phyloP scores from a whole-genome alignment of 2,797 vertebrate species.

The Trachurus trachurus region DNA sequence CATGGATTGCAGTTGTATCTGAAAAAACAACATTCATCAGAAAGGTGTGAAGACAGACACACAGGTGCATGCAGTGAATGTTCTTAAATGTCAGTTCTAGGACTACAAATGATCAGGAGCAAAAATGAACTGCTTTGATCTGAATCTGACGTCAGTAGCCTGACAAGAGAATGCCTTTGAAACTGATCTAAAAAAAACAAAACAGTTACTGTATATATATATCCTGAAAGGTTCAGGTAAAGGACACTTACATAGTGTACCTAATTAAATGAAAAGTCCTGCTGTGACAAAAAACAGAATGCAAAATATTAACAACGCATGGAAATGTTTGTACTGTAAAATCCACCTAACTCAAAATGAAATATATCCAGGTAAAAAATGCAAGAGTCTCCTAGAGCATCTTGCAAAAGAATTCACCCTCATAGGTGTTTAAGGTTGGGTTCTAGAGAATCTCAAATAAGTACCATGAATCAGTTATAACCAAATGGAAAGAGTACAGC shows the following conservation, averaged over 20 bases:
- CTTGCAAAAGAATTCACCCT: too few relatives aligned
- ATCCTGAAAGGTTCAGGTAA: constrained; percentile 4
- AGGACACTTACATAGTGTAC: not conserved
- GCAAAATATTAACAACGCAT: too few relatives aligned
- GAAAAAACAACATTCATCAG: not conserved
- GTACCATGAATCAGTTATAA: not conserved
- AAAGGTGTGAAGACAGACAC: constrained; percentile 20
- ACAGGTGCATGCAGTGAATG: not conserved
- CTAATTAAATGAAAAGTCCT: not conserved
- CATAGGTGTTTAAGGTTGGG: not conserved
- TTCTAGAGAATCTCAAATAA: constrained; percentile 1
- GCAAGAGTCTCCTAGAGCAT: not conserved
- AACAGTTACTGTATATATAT: constrained; percentile 14
- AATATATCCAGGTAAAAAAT: not conserved
- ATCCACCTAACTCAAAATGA: not conserved
- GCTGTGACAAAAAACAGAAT: too few relatives aligned
- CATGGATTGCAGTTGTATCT: constrained; percentile 16
- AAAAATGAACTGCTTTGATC: constrained; percentile 46
- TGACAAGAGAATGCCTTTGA: constrained; percentile 32
- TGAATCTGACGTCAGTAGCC: constrained; percentile 16
- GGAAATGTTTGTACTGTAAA: constrained; percentile 3
- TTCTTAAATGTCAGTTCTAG: constrained; percentile 32
- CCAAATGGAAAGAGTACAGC: not conserved
- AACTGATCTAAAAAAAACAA: constrained; percentile 14
- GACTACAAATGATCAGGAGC: constrained; percentile 18